Evolutionary conservation across 2,797 vertebrate genomes (phyloP), one percentile per base, ranked within the genome.

Genomic region (Schizopygopsis malacanthus): DNA sequence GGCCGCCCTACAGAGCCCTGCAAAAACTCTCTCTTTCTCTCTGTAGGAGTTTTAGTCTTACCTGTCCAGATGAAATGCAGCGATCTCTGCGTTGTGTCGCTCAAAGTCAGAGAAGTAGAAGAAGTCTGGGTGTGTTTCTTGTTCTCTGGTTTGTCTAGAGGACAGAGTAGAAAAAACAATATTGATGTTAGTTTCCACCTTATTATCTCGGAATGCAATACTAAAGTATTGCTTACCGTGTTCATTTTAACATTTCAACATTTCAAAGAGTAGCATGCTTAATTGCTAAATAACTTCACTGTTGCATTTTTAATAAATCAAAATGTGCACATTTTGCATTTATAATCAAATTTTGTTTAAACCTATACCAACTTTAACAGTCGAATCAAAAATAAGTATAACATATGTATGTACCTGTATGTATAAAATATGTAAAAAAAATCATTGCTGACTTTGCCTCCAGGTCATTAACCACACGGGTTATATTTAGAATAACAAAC

Each of bases 101-200:
- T 99, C 98, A 2, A 97, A 99, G 94, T 99, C 98, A 0, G 98
- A 99, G 95, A 99, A 99, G 91, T 99, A 99, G 93, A 99, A 99
- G 89, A 99, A 99, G 91, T 99, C 98, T 1, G 98, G 98, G 0
- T 97, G 98, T 0, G 98, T 99, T 91, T 99, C 96, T 91, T 99
- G 97, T 63, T 98, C 97, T 88, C 98, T 95, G 11, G 97, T 97
- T 92, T 99, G 98, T 91, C 98, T 99, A 90, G 18, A 86, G 56
- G 69, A 16, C 28, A 71, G 39, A 71, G 67, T 4, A 39, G 8
- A 77, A 43, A n/a, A 87, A 47, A 81, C 39, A 79, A 33, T 28
- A 39, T 39, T 33, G 71, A 63, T 67, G 45, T 67, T 50, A 37
- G 28, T 33, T 43, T 18, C 8, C 22, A 61, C 4, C 4, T 15